phyloP scores from a whole-genome alignment of 2,113 vertebrate genomes.

The Xiphorhynchus elegans region DNA sequence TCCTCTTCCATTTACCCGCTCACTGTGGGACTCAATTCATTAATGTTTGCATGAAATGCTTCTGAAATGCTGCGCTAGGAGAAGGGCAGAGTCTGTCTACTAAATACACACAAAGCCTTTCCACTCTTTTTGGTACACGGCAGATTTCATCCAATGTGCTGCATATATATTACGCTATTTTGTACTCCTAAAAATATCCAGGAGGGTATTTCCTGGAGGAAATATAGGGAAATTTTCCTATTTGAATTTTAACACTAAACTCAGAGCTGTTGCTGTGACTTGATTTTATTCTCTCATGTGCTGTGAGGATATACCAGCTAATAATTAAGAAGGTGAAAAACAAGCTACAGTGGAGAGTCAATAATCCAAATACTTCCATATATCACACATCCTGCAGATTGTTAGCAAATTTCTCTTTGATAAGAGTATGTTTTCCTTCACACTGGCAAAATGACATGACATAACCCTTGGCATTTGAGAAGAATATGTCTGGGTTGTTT shows the following conservation, averaged over 20 bases:
- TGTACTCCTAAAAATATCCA: neutral
- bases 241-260: neutral
- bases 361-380: neutral
- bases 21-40: neutral
- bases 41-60: neutral
- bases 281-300: neutral
- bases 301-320: neutral
- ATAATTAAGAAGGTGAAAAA: constrained; percentile 11
- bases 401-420: constrained; percentile 49
- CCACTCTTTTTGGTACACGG: neutral
- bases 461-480: constrained; percentile 48
- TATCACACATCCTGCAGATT: neutral
- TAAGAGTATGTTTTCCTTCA: constrained; percentile 18
- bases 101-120: neutral
- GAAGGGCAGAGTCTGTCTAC: neutral
- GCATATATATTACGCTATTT: neutral
- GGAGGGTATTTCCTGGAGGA: neutral
- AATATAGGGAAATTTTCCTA: neutral
- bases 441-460: neutral
- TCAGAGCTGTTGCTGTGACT: neutral
- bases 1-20: neutral
- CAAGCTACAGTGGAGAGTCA: neutral
- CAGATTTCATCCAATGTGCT: neutral
- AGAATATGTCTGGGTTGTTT: neutral
- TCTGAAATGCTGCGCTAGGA: neutral